Evolutionary conservation across 53 echinoderm and acorn worm genomes (phyloP).

Genomic region (Echinarachnius parma): DNA sequence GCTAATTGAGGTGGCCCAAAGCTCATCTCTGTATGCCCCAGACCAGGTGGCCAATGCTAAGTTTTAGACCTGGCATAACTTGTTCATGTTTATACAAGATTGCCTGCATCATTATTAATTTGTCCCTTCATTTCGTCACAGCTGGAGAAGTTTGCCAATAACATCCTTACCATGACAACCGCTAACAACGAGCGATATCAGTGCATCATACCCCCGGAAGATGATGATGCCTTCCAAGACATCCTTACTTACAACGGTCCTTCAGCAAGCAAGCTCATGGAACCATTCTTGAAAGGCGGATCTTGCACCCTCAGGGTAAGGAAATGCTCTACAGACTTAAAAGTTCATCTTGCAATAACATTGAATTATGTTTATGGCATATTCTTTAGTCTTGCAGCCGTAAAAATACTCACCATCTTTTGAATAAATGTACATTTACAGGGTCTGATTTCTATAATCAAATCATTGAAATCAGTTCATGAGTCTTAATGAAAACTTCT

Average conservation of each 20-base stretch:
- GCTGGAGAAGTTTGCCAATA: conserved; percentile 46
- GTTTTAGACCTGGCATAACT: too few species aligned
- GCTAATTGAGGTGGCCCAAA: too few species aligned
- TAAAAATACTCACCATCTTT: too few species aligned
- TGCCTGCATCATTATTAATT: background rate
- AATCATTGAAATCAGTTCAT: too few species aligned
- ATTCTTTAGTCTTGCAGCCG: too few species aligned
- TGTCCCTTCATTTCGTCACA: conserved; percentile 1
- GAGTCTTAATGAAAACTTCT: too few species aligned
- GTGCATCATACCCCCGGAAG: conserved; percentile 71
- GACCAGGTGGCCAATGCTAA: too few species aligned
- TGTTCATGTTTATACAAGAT: too few species aligned
- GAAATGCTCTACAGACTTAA: background rate
- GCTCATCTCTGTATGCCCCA: background rate
- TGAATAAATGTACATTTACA: too few species aligned
- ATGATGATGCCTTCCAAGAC: conserved; percentile 20
- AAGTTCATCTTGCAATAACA: background rate
- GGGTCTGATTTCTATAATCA: too few species aligned
- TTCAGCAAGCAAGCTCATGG: conserved; percentile 63
- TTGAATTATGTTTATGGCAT: background rate
- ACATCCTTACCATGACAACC: conserved; percentile 83
- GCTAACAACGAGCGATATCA: conserved; percentile 88
- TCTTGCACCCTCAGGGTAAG: conserved; percentile 77
- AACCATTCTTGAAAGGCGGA: conserved; percentile 61
- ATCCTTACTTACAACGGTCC: conserved; percentile 69